Base-by-base conservation (phyloP, 1,140 invertebrate genomes). In the Drosophila rhopaloa region DNA sequence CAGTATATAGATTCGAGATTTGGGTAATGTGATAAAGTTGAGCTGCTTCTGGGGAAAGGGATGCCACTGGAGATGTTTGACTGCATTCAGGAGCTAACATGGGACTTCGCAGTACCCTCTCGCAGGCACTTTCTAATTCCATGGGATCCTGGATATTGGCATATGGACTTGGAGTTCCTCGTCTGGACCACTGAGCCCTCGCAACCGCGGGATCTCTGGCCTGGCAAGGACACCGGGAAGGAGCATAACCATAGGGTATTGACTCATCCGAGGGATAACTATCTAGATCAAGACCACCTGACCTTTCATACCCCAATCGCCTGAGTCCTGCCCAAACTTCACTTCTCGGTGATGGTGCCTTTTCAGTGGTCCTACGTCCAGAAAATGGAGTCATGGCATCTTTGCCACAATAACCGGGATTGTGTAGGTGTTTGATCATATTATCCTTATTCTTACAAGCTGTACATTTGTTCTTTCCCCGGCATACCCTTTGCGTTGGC, bases 211-310 rank as follows among this genome's bases (percentile, higher is more conserved):
- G 27, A 43, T 8, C 8, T 1, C 59, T 32, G 3, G 9, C 9
- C 27, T 66, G 65, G 9, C 65, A 68, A 9, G 46, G 65, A 66
- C 65, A 68, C 8, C 38, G 19, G 19, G 35, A 11, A 1, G 67
- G 67, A 1, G 65, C 65, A 55, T 71, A 71, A 3, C 67, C 67
- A 35, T 71, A 71, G 0, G 65, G n/a, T 43, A 71, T 55, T 6
- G 46, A 51, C n/a, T 71, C 67, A n/a, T 38, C 66, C 27, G 67
- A 71, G 11, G 43, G 37, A 4, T 16, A 35, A 6, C n/a, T 47
- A 5, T 19, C 9, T 0, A 68, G 37, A 24, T 4, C 19, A 7
- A 7, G 6, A 32, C 29, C 8, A 14, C 4, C 14, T 19, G 8
- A 7, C 8, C 24, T 32, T 8, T 68, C 13, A 11, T 66, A 68